These are phyloP conservation scores for Trichogramma dendrolimi DNA, from an alignment of 2,888 invertebrate species.

Conservation along the genomic window DNA sequence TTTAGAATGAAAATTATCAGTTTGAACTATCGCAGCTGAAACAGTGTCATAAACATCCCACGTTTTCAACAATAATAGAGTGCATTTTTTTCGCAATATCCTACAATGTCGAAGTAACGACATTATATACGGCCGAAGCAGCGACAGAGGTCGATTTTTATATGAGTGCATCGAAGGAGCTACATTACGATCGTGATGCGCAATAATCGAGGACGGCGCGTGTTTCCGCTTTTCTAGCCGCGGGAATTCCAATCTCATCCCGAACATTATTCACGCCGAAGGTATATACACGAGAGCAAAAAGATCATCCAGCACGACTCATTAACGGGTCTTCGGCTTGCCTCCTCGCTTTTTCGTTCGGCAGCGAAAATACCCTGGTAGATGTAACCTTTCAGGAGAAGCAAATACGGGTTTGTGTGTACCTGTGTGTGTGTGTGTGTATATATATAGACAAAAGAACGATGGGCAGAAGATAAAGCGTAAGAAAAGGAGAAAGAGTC, in stretches of 20 bases:
- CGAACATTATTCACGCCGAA: conserved; percentile 22
- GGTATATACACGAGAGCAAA: conserved; percentile 14
- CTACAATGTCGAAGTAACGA: too few species aligned
- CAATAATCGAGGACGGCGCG: conserved; percentile 19
- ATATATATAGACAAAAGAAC: conserved; percentile 1
- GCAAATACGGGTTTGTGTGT: neutral
- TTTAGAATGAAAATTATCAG: too few species aligned
- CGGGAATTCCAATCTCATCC: conserved; percentile 24
- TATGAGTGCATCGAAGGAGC: neutral
- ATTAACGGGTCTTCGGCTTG: conserved; percentile 23
- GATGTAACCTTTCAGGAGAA: too few species aligned
- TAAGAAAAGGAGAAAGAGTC: neutral
- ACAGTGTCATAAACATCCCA: too few species aligned
- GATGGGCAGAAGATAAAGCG: neutral
- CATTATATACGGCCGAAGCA: too few species aligned
- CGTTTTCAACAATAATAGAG: too few species aligned
- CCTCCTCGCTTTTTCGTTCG: conserved; percentile 4
- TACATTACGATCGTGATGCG: neutral
- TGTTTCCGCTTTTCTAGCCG: conserved; percentile 22
- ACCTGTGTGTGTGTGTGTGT: neutral
- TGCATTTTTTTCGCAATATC: too few species aligned
- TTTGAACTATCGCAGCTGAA: too few species aligned
- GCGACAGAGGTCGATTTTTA: too few species aligned
- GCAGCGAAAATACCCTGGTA: too few species aligned
- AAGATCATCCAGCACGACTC: conserved; percentile 18